Evolutionary conservation across 2,113 vertebrate genomes (phyloP), one percentile per base, ranked within the genome.

Genomic region (Cebus imitator): DNA sequence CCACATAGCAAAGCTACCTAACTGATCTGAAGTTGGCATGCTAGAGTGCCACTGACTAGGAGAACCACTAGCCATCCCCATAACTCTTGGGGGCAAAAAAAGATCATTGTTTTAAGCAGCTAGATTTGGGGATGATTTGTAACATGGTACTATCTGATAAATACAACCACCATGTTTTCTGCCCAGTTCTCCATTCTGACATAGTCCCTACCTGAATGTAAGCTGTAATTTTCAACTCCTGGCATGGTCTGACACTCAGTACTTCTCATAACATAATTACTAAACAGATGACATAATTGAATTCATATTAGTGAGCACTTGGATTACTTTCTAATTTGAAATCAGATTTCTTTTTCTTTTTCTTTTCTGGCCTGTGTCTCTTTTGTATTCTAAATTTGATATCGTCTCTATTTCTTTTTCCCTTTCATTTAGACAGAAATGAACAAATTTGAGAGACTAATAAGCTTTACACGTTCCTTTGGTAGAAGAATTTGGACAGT

Each of bases 361-460:
- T 76, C 5, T 9, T 70, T 43, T 95, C 73, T 35, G 7, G 32
- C 91, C 18, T 30, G 0, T 68, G 58, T 90, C 87, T 78, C n/a
- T 80, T 90, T 86, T 87, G 5, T 94, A 87, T 70, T 89, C 30
- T 83, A 43, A 83, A 68, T 48, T 94, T 78, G 30, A 40, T 61
- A 14, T 91, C 25, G 9, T 88, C 25, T 94, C 64, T 87, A 58
- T 78, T 92, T 79, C 66, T 90, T 3, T 81, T 86, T 94, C 50
- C 37, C 35, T 93, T 93, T 94, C 27, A 92, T 37, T 83, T 91
- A 86, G 13, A 48, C 17, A 97, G 27, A 93, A 95, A 92, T 90
- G 32, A 92, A 40, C 61, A 78, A 48, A 64, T 79, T 52, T 95
- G 18, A 85, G 30, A 95, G 13, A 80, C 55, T 79, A 91, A 95